Evolutionary conservation across 1,140 invertebrate species (phyloP), one percentile per base, ranked within the genome.

Genomic region (Babylonia areolata): DNA sequence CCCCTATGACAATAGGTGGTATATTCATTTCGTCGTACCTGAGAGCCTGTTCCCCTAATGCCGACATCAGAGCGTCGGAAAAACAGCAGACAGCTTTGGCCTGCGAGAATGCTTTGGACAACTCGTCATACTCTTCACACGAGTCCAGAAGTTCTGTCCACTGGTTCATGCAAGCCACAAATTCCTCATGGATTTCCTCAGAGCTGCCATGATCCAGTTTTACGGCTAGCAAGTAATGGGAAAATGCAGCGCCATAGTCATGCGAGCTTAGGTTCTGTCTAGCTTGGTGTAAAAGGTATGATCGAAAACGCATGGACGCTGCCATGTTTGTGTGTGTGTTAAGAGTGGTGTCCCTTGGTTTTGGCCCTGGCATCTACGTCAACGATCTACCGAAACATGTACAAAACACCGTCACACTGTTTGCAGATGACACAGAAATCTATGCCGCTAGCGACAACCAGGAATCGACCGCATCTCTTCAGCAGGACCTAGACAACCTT

Each of bases 81-180:
- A 94, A 91, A 75, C 93, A 93, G 86, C 92, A 94, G 11, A 94
- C 64, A 84, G 93, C 90, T 79, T 94, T 91, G 15, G 94, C 95
- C 90, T 95, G 91, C 51, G 94, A 91, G 90, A 94, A 95, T 83
- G 93, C 93, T 39, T 91, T 90, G 84, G 95, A 94, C 17, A 95
- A 85, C 79, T 95, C 93, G 39, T 92, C 90, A 1, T 90, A 80
- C 83, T 89, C 82, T 35, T 81, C 86, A 69, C 86, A 78, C 46
- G 54, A 69, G 39, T 90, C 87, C 12, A 93, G 84, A 37, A 89
- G 82, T 79, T 91, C 89, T 51, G 89, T 89, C 91, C 91, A 93
- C 86, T 91, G 87, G 81, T 87, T 83, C 81, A 92, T 88, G 31
- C 88, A 90, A 15, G 88, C 64, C 17, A 89, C 84, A 87, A 93